Evolutionary conservation across 2,797 vertebrate genomes (phyloP).

Genomic region (Periophthalmus magnuspinnatus): DNA sequence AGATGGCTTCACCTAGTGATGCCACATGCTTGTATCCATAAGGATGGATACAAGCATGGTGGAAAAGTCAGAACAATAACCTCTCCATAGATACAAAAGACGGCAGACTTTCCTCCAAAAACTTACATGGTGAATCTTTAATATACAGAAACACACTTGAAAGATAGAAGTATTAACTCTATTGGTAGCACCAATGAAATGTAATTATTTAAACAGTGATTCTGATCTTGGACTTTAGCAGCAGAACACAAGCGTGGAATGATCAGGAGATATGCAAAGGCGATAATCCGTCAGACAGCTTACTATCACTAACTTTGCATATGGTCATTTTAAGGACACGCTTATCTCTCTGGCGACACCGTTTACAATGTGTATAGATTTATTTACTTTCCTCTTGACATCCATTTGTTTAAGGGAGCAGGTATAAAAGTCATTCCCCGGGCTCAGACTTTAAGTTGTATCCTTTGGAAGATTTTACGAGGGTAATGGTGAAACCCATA

Average conservation of each 20-base stretch:
- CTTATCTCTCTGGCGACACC: constrained; percentile 66
- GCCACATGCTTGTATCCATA: too few species aligned
- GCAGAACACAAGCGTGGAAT: constrained; percentile 39
- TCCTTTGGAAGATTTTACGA: constrained; percentile 1
- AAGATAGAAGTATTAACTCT: background rate
- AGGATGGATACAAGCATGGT: too few species aligned
- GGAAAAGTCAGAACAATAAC: too few species aligned
- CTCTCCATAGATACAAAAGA: background rate
- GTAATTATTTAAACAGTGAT: constrained; percentile 37
- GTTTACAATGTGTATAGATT: constrained; percentile 56
- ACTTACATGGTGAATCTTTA: background rate
- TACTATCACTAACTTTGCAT: constrained; percentile 72
- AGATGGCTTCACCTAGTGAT: too few species aligned
- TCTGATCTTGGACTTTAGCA: constrained; percentile 57
- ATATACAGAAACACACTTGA: background rate
- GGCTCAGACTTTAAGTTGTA: constrained; percentile 6
- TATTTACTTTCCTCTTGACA: constrained; percentile 44
- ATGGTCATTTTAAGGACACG: constrained; percentile 76
- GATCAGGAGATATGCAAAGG: constrained; percentile 75
- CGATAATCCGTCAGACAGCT: constrained; percentile 61
- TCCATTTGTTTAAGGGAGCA: constrained; percentile 42
- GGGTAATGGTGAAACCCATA: background rate
- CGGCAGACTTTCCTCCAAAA: background rate
- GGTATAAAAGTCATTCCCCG: constrained; percentile 29
- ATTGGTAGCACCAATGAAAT: background rate